These are phyloP conservation scores for Xenopus tropicalis DNA, from an alignment of 2,113 vertebrate genomes.

Conservation along the genomic window DNA sequence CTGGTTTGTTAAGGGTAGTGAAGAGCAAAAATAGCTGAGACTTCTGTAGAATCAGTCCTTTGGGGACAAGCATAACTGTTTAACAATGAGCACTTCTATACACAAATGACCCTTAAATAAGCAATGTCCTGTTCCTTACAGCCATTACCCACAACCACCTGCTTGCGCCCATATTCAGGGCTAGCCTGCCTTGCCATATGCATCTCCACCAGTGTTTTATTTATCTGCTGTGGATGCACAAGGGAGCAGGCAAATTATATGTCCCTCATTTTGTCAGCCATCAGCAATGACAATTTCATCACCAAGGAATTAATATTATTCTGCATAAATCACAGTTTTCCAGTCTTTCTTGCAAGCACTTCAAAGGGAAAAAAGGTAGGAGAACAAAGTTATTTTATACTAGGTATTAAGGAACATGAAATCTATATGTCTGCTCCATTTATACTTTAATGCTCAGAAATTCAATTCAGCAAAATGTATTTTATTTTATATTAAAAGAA, in stretches of 20 bases:
- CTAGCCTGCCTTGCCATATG: constrained; percentile 66
- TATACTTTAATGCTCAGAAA: too few relatives aligned
- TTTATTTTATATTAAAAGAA: too few relatives aligned
- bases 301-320: constrained; percentile 74
- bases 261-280: constrained; percentile 79
- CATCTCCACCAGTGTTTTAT: constrained; percentile 73
- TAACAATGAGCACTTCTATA: constrained; percentile 63
- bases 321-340: constrained; percentile 65
- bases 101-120: constrained; percentile 71
- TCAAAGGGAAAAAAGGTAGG: constrained; percentile 52
- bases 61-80: constrained; percentile 59
- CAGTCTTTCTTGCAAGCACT: constrained; percentile 50
- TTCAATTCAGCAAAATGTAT: too few relatives aligned
- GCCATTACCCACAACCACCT: constrained; percentile 66
- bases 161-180: constrained; percentile 65
- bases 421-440: too few relatives aligned
- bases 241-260: constrained; percentile 74
- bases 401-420: constrained; percentile 39
- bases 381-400: constrained; percentile 57
- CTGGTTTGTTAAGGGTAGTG: constrained; percentile 61
- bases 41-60: constrained; percentile 59
- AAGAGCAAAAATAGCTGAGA: constrained; percentile 61
- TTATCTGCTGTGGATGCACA: constrained; percentile 66
- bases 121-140: constrained; percentile 67
- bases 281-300: constrained; percentile 77